Conservation (phyloP, 2,113 vertebrate species). For the Mionectes macconnelli region DNA sequence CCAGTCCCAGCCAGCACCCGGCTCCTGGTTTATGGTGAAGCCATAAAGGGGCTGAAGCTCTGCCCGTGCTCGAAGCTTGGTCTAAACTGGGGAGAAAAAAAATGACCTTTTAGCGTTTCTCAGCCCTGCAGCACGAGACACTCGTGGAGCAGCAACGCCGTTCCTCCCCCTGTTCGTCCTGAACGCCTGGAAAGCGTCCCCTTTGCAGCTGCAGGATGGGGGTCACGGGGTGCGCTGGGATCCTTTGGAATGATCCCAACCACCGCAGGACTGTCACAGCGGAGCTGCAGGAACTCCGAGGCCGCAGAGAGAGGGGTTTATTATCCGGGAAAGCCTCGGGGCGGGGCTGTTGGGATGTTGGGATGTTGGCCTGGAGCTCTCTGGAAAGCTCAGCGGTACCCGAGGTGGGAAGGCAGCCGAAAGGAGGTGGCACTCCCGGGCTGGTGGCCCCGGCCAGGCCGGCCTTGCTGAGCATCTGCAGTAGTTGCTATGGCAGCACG, state of each 20-base stretch:
- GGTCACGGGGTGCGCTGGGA: neutral
- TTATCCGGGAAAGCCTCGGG: neutral
- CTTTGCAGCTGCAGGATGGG: neutral
- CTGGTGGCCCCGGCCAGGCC: neutral
- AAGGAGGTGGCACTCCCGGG: neutral
- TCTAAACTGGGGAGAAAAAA: neutral
- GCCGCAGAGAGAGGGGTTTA: neutral
- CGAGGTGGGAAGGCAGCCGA: neutral
- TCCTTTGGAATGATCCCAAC: neutral
- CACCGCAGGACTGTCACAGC: rapidly evolving
- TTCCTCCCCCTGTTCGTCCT: rapidly evolving
- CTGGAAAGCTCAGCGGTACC: neutral
- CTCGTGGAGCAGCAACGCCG: neutral
- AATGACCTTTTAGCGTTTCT: neutral
- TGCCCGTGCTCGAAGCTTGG: neutral
- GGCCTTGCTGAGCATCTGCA: neutral
- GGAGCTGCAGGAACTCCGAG: neutral
- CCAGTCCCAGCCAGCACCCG: neutral
- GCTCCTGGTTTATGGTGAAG: neutral
- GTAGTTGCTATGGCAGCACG: slow-evolving; percentile 30
- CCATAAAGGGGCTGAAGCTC: neutral
- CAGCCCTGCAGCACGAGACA: too few species aligned
- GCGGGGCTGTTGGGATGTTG: neutral
- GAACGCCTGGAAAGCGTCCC: neutral
- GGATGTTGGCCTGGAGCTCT: neutral